A percentile compares a stretch with the other conserved stretches of the same genome.
Conservation (phyloP, 1,140 invertebrate species). For the Neodiprion pinetum region DNA sequence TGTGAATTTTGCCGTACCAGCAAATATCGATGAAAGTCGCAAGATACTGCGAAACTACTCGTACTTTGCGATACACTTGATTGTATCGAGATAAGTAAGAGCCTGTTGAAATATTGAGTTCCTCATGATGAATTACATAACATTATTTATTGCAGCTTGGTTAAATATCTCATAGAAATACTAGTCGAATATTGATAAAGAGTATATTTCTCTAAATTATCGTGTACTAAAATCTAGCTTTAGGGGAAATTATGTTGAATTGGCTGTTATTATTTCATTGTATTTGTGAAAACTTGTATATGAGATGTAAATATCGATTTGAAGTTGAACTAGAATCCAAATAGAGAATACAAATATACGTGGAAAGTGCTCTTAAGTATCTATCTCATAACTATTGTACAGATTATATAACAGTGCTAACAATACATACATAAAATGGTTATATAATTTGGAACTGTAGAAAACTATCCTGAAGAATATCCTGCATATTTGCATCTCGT, state of each 20-base stretch:
- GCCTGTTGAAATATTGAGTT: neutral
- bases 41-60: neutral
- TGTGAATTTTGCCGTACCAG: neutral
- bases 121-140: neutral
- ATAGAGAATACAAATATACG: neutral
- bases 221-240: neutral
- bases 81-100: neutral
- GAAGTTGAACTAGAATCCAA: neutral
- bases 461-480: no score
- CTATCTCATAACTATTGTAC: neutral
- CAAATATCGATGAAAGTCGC: neutral
- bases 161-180: neutral
- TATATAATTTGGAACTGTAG: no score
- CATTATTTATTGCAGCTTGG: neutral
- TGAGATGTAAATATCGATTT: conserved; percentile 1
- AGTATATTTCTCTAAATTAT: neutral
- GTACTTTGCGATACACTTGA: neutral
- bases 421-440: neutral
- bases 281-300: neutral
- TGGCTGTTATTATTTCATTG: neutral
- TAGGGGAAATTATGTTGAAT: neutral
- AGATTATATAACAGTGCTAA: neutral
- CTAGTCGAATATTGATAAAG: neutral
- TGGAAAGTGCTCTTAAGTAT: neutral
- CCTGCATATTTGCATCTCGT: no score